phyloP scores from a whole-genome alignment of 1,140 invertebrate species.

The Episyrphus balteatus region DNA sequence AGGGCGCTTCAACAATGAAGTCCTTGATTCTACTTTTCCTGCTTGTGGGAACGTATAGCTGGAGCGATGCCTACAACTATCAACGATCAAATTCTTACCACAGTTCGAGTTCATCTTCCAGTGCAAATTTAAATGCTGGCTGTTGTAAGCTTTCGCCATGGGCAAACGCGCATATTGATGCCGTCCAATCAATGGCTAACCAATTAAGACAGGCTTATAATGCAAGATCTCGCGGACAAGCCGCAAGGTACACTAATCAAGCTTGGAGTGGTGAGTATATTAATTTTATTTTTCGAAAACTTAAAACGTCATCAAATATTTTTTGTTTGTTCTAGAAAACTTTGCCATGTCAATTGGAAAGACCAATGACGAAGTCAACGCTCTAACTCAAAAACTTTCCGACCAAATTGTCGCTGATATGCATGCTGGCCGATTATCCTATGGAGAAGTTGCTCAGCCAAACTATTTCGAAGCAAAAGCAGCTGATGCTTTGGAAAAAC shows the following conservation, averaged over 20 bases:
- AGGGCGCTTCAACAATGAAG: conserved; percentile 3
- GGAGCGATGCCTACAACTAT: conserved; percentile 2
- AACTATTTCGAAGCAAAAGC: conserved; percentile 28
- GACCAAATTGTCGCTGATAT: conserved; percentile 26
- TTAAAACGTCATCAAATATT: too few relatives aligned
- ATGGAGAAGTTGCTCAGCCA: conserved; percentile 21
- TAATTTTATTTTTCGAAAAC: too few relatives aligned
- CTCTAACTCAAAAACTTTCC: conserved; percentile 11
- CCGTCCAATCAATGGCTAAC: conserved; percentile 24
- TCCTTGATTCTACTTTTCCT: conserved; percentile 4
- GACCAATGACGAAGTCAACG: conserved; percentile 17
- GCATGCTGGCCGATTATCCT: conserved; percentile 16
- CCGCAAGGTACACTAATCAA: conserved; percentile 4
- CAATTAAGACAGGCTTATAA: conserved; percentile 25
- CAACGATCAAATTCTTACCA: background rate
- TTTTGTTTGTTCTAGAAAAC: conserved; percentile 11
- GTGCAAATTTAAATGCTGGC: background rate
- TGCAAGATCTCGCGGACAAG: conserved; percentile 14
- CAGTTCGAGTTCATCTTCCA: background rate
- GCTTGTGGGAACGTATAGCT: conserved; percentile 4
- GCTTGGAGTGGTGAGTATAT: conserved; percentile 22
- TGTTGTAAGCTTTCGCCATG: conserved; percentile 16
- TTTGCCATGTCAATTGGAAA: conserved; percentile 22
- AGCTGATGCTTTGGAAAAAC: conserved; percentile 14
- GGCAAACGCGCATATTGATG: conserved; percentile 18